Base-by-base conservation (phyloP, 1,140 invertebrate genomes). In the Zaprionus camerounensis region DNA sequence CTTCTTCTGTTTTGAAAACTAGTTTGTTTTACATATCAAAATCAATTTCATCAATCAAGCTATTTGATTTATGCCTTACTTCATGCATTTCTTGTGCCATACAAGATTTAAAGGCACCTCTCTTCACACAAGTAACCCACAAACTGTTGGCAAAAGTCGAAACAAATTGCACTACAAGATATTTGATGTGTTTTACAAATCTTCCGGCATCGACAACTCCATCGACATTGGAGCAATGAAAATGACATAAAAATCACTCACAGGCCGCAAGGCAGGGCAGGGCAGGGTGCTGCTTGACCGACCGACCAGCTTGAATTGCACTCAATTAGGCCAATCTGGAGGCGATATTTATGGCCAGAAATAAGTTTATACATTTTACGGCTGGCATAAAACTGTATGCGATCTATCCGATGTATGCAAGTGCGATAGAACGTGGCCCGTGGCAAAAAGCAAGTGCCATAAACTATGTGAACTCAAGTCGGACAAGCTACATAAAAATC, bases 311-410 rank as follows among this genome's bases (percentile, higher is more conserved):
- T 80, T 87, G 83, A 76, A 78, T 78, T 88, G 80, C 84, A 88
- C 81, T 78, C 84, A 87, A 87, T 87, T 87, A 87, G 84, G 78
- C 78, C 84, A 87, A 88, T 87, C 67, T 82, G 44, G 68, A 66
- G 74, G 70, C 68, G 81, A 81, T 88, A 87, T 87, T 87, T 88
- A 88, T 87, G 74, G 70, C 68, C 81, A 46, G 64, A 83, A 84
- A 87, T 87, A 88, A 84, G 87, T 87, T 78, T 78, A 83, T 81
- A 82, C 71, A 71, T 71, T 76, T 76, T 67, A 71, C 72, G 62
- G 72, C 41, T 58, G 49, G 53, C 49, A 70, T 57, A 53, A 49
- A 69, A 77, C 74, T 17, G 46, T 34, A 3, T 34, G 31, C 31
- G 31, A 34, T 11, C 9, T 34, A 34, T 34, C 9, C 46, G 46